Evolutionary conservation across 1,140 invertebrate species (phyloP).

Genomic region (Eueides isabella): DNA sequence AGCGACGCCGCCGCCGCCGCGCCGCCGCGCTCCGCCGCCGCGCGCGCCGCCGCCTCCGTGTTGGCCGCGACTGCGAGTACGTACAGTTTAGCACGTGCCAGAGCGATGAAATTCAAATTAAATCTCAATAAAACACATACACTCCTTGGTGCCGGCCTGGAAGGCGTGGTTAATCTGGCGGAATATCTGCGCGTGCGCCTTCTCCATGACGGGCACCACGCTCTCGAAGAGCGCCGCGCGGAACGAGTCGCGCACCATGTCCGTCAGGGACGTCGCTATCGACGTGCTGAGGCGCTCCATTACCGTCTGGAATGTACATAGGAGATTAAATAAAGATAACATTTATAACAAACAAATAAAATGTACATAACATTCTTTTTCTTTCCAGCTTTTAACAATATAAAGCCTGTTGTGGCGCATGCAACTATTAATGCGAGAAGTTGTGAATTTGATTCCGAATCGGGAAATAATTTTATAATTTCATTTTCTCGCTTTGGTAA

Average conservation of each 20-base stretch:
- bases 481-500: too few relatives aligned
- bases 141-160: slow-evolving; percentile 92
- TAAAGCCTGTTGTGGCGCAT: too few relatives aligned
- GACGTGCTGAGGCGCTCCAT: slow-evolving; percentile 88
- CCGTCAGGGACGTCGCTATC: slow-evolving; percentile 85
- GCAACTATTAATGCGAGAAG: too few relatives aligned
- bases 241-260: slow-evolving; percentile 87
- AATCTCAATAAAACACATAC: slow-evolving; percentile 88
- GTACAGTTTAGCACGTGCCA: too few relatives aligned
- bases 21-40: slow-evolving; percentile 58
- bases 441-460: too few relatives aligned
- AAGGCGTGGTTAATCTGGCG: slow-evolving; percentile 94
- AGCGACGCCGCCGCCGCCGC: slow-evolving; percentile 49
- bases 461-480: too few relatives aligned
- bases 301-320: slow-evolving; percentile 84
- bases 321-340: too few relatives aligned
- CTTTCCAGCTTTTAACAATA: too few relatives aligned
- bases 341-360: too few relatives aligned
- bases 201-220: slow-evolving; percentile 92
- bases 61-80: slow-evolving; percentile 46
- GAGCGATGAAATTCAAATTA: too few relatives aligned
- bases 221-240: slow-evolving; percentile 88
- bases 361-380: too few relatives aligned
- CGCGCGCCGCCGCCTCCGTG: slow-evolving; percentile 59
- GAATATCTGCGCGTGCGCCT: slow-evolving; percentile 92